phyloP scores from a whole-genome alignment of 2,113 vertebrate species.

The Candoia aspera region DNA sequence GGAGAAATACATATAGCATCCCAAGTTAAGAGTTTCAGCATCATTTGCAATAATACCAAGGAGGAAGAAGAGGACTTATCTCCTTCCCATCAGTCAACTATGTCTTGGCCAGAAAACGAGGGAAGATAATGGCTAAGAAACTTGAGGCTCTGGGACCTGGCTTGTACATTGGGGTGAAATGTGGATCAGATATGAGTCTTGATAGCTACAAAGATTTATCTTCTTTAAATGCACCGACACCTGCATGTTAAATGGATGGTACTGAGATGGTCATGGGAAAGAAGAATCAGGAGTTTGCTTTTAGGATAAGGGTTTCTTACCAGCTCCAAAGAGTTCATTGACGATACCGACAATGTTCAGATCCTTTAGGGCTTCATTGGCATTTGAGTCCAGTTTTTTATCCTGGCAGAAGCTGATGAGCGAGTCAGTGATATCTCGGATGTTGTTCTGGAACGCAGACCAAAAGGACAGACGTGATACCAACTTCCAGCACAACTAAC shows the following conservation, averaged over 20 bases:
- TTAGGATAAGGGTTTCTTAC: conserved; percentile 66
- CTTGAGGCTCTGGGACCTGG: background rate
- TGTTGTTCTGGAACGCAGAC: conserved; percentile 76
- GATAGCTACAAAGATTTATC: background rate
- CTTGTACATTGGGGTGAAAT: background rate
- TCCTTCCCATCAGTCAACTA: background rate
- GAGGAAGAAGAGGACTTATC: background rate
- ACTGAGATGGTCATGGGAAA: too few species aligned
- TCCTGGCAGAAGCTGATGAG: conserved; percentile 90
- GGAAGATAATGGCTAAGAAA: background rate
- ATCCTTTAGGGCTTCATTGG: conserved; percentile 73
- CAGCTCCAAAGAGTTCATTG: conserved; percentile 92
- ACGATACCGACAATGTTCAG: conserved; percentile 82
- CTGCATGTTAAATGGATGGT: too few species aligned
- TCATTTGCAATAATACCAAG: background rate
- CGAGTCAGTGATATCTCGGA: conserved; percentile 91
- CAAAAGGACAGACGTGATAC: background rate
- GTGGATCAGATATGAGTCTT: background rate
- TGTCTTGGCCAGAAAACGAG: background rate
- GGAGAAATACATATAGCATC: background rate
- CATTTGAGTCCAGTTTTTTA: conserved; percentile 77
- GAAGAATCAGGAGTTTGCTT: background rate
- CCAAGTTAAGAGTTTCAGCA: background rate
- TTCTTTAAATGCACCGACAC: background rate
- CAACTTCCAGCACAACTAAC: rapidly evolving